Base-by-base conservation (phyloP, 2,888 invertebrate genomes). In the Tachina lurida region DNA sequence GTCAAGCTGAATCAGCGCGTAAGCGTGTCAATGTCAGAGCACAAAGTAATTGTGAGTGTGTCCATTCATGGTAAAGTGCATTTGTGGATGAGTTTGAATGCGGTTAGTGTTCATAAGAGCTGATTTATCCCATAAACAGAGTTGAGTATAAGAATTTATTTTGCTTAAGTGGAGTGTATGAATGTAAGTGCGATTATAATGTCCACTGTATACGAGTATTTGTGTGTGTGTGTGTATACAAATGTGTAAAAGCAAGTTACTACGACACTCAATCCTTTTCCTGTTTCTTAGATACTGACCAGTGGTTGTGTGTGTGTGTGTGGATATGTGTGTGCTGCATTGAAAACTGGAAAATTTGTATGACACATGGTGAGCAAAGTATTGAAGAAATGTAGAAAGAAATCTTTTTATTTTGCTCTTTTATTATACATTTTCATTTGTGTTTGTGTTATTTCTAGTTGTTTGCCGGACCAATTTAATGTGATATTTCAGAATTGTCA, bases 1-100 rank as follows among this genome's bases (percentile, higher is more conserved):
- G 81, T 82, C 86, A 81, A 82, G 82, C 84, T 87, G 87, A 88
- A 86, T 87, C 84, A 87, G 87, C 85, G 80, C 65, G 54, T 80
- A 87, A 76, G 84, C 65, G 77, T 87, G 79, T 87, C 78, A 84
- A 82, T 84, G 82, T 82, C 81, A 84, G 62, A 71, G 76, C 43
- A 79, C 73, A 79, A 60, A 60, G 77, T 22, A 60, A 65, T 31
- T 77, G 54, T 19, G 41, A 47, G 19, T 63, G 41, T 71, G 58
- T 54, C 52, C 19, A 31, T 31, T 31, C 31, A 56, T 54, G 19
- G 65, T 41, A 52, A 73, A 67, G 19, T 67, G 43, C 41, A 71
- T 76, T 77, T 76, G 76, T 22, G 71, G 63, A 60, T 56, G 65
- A 73, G 79, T 65, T 63, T 81, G 74, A 77, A 75, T 82, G 73